Evolutionary conservation across 1,140 invertebrate species (phyloP).

Genomic region (Scaptomyza montana): DNA sequence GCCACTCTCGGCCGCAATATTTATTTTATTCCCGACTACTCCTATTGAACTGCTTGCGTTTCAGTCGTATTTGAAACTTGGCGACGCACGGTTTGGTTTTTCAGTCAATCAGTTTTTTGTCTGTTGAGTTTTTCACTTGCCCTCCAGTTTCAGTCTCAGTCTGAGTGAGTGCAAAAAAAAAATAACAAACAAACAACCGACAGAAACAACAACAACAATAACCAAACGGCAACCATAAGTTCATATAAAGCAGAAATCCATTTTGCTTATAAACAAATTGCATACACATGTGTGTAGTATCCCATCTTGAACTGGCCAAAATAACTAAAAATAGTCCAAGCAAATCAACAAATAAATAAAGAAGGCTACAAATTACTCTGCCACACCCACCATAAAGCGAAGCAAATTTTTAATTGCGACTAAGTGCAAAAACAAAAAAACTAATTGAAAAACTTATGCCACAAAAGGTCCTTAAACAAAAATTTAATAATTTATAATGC

Average conservation of each 20-base stretch:
- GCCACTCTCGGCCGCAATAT: constrained; percentile 48
- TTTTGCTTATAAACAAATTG: constrained; percentile 63
- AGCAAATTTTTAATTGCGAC: too few species aligned
- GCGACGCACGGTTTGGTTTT: constrained; percentile 70
- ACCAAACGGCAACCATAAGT: constrained; percentile 52
- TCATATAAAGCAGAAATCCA: constrained; percentile 35
- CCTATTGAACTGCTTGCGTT: constrained; percentile 54
- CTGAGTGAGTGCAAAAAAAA: constrained; percentile 20
- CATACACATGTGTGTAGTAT: constrained; percentile 19
- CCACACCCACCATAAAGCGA: constrained; percentile 5
- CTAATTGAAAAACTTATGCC: not conserved
- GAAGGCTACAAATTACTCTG: constrained; percentile 42
- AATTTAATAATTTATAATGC: constrained; percentile 13
- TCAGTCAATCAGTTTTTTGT: constrained; percentile 30
- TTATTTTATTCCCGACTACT: constrained; percentile 41
- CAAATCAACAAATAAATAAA: constrained; percentile 74
- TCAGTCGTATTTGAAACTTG: constrained; percentile 76
- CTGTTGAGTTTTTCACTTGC: constrained; percentile 2
- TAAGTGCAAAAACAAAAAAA: constrained; percentile 47
- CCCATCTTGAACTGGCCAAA: constrained; percentile 32
- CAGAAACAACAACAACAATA: constrained; percentile 28
- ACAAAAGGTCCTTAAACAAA: constrained; percentile 4
- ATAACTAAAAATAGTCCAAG: constrained; percentile 65
- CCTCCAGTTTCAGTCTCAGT: not conserved
- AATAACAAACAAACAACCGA: constrained; percentile 41